Conservation (phyloP, 2,888 invertebrate genomes). For the Andrena trimmerana region DNA sequence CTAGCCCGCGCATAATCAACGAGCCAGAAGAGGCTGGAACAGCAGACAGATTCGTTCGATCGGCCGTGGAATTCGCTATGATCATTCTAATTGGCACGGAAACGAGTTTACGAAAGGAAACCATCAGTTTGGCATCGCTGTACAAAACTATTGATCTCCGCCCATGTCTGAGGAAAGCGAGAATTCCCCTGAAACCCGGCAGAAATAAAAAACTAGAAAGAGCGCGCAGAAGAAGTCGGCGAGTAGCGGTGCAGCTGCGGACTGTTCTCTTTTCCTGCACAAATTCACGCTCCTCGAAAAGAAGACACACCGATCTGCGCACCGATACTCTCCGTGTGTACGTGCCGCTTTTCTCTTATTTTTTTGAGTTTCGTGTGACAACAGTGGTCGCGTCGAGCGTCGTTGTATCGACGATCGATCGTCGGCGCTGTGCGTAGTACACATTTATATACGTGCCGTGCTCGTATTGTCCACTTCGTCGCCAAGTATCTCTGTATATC, state of each 20-base stretch:
- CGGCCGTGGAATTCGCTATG: constrained; percentile 78
- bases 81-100: constrained; percentile 80
- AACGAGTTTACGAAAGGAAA: constrained; percentile 66
- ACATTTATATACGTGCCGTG: constrained; percentile 77
- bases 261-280: constrained; percentile 47
- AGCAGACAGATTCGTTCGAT: constrained; percentile 70
- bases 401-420: constrained; percentile 69
- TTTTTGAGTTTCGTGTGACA: constrained; percentile 47
- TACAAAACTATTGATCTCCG: constrained; percentile 76
- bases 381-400: constrained; percentile 46
- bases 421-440: constrained; percentile 57
- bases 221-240: constrained; percentile 31
- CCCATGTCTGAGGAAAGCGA: constrained; percentile 13
- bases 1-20: not conserved
- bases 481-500: constrained; percentile 76
- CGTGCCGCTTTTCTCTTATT: not conserved
- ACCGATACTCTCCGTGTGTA: not conserved
- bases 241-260: constrained; percentile 55
- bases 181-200: constrained; percentile 8
- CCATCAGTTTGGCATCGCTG: constrained; percentile 84
- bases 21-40: not conserved
- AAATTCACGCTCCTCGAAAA: constrained; percentile 13
- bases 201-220: not conserved
- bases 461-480: constrained; percentile 82
- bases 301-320: not conserved